Evolutionary conservation across 2,113 vertebrate genomes (phyloP).

Genomic region (Leucosticte australis): DNA sequence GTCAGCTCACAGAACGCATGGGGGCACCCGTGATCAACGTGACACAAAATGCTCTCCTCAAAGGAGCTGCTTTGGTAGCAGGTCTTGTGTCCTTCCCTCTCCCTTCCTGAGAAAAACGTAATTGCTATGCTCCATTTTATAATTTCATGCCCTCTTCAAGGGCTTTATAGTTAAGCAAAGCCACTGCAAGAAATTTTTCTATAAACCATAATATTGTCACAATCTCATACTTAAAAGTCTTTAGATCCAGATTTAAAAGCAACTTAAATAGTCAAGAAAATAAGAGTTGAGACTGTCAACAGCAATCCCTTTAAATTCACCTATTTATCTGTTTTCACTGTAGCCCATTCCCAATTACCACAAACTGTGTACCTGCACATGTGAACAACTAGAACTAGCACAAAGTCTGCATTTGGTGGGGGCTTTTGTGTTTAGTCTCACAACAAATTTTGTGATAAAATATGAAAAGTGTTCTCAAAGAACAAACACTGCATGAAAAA

Average conservation of each 20-base stretch:
- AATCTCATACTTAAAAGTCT: background rate
- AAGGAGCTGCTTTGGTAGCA: background rate
- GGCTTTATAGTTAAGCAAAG: background rate
- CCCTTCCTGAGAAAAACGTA: background rate
- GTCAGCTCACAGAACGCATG: background rate
- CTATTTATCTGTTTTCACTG: background rate
- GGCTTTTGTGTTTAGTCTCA: background rate
- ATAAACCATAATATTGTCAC: background rate
- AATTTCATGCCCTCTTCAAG: background rate
- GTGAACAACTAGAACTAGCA: background rate
- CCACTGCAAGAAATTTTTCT: background rate
- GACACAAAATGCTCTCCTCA: background rate
- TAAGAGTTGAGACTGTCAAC: background rate
- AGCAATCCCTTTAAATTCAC: background rate
- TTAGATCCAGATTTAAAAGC: background rate
- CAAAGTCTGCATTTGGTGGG: background rate
- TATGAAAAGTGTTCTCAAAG: background rate
- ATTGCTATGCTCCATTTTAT: background rate
- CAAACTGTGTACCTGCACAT: background rate
- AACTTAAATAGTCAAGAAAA: background rate
- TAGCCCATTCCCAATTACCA: background rate
- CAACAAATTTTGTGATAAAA: background rate
- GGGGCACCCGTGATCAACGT: background rate
- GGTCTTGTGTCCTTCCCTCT: background rate
- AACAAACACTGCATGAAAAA: background rate